Conservation (phyloP, 1,140 invertebrate genomes). For the Ceratina calcarata region DNA sequence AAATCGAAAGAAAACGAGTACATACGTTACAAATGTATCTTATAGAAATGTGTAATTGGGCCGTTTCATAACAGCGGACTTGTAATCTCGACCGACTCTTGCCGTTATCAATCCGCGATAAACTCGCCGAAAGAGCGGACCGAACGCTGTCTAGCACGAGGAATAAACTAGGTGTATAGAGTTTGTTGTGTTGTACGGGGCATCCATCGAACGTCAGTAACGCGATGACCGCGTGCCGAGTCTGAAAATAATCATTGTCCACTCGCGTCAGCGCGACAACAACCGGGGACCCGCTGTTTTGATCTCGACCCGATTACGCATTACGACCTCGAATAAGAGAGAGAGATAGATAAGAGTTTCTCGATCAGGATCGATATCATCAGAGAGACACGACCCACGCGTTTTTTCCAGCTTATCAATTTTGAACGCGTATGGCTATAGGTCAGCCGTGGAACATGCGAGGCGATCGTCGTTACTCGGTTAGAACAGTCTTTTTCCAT, state of each 20-base stretch:
- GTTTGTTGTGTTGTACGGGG: not conserved
- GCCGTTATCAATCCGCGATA: not conserved
- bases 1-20: too few relatives aligned
- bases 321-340: conserved; percentile 17
- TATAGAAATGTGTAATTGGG: too few relatives aligned
- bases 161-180: too few relatives aligned
- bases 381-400: not conserved
- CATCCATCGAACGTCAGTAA: conserved; percentile 28
- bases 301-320: conserved; percentile 55
- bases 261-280: conserved; percentile 36
- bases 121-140: too few relatives aligned
- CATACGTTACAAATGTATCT: too few relatives aligned
- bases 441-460: not conserved
- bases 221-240: conserved; percentile 31
- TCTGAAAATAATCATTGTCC: conserved; percentile 55
- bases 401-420: conserved; percentile 7
- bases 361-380: too few relatives aligned
- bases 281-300: conserved; percentile 15
- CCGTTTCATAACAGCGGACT: too few relatives aligned
- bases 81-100: too few relatives aligned
- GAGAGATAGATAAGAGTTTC: too few relatives aligned
- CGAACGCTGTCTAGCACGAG: too few relatives aligned
- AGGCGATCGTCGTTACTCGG: too few relatives aligned
- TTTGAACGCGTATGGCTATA: not conserved
- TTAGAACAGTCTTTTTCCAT: not conserved